Evolutionary conservation across 2,888 invertebrate genomes (phyloP).

Genomic region (Lypha dubia): DNA sequence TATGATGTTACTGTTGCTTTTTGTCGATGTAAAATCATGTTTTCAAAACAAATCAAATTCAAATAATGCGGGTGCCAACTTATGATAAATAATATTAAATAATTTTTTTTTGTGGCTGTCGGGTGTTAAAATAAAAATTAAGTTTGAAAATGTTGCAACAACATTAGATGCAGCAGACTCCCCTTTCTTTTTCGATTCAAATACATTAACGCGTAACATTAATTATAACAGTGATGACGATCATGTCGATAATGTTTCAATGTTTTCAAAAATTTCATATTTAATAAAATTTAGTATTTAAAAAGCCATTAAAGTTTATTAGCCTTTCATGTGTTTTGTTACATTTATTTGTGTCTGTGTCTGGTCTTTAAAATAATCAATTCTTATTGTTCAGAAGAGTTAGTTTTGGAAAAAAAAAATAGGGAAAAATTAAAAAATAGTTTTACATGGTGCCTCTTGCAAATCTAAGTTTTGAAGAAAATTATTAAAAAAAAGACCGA

Average conservation of each 20-base stretch:
- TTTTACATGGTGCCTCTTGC: no score
- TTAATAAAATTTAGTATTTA: conserved; percentile 10
- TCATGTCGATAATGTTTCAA: conserved; percentile 47
- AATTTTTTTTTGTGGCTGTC: conserved; percentile 15
- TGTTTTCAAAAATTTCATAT: conserved; percentile 18
- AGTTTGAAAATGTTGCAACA: conserved; percentile 46
- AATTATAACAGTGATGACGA: conserved; percentile 41
- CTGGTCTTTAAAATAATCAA: conserved; percentile 7
- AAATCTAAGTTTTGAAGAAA: no score
- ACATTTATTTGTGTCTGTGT: background rate
- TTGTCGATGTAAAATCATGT: conserved; percentile 50
- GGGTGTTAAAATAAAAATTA: conserved; percentile 16
- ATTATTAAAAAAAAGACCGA: background rate
- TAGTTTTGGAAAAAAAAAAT: background rate
- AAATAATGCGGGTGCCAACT: conserved; percentile 61
- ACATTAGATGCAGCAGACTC: conserved; percentile 1
- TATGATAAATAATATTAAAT: conserved; percentile 40
- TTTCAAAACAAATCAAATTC: conserved; percentile 47
- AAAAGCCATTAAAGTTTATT: conserved; percentile 57
- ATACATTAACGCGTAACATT: conserved; percentile 35
- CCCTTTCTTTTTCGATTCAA: conserved; percentile 13
- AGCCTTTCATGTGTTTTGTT: conserved; percentile 14
- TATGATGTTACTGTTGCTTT: conserved; percentile 41
- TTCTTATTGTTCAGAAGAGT: background rate
- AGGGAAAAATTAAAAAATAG: no score